Evolutionary conservation across 2,888 invertebrate genomes (phyloP).

Genomic region (Cryptocephalus primarius): DNA sequence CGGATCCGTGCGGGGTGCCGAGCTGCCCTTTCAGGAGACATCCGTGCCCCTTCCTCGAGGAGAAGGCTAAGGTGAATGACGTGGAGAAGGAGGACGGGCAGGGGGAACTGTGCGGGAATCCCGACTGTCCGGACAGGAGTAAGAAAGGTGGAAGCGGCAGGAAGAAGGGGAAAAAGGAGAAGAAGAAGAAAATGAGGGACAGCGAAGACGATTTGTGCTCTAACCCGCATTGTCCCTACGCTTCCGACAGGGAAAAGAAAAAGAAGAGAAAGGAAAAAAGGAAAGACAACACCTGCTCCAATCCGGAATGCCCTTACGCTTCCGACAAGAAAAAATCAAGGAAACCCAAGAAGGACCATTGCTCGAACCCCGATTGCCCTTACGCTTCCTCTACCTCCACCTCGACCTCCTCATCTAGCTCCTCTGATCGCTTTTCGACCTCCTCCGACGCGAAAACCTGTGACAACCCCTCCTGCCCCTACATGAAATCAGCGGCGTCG

Average conservation of each 20-base stretch:
- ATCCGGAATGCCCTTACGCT: slow-evolving; percentile 14
- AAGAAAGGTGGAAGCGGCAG: not conserved
- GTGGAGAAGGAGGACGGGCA: not conserved
- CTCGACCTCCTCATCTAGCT: not conserved
- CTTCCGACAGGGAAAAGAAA: not conserved
- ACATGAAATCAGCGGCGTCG: not conserved
- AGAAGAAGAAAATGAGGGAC: slow-evolving; percentile 4
- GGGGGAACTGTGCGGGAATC: slow-evolving; percentile 12
- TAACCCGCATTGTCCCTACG: slow-evolving; percentile 14
- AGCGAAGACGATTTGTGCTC: slow-evolving; percentile 16
- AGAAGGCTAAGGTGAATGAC: slow-evolving; percentile 2
- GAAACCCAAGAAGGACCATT: slow-evolving; percentile 5
- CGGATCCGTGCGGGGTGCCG: slow-evolving; percentile 16
- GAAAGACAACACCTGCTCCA: slow-evolving; percentile 17
- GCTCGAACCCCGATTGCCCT: slow-evolving; percentile 17
- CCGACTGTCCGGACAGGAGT: slow-evolving; percentile 13
- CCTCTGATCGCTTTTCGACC: no score
- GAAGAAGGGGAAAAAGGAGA: not conserved
- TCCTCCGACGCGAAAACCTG: slow-evolving; percentile 4
- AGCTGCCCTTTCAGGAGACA: slow-evolving; percentile 15
- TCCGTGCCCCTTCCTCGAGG: slow-evolving; percentile 12
- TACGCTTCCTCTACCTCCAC: slow-evolving; percentile 2
- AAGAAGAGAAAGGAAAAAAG: slow-evolving; percentile 3
- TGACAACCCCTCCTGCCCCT: slow-evolving; percentile 16
- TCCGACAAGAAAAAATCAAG: not conserved